Evolutionary conservation across 1,140 invertebrate genomes (phyloP), one percentile per base, ranked within the genome.

Genomic region (Oreohelix idahoensis): DNA sequence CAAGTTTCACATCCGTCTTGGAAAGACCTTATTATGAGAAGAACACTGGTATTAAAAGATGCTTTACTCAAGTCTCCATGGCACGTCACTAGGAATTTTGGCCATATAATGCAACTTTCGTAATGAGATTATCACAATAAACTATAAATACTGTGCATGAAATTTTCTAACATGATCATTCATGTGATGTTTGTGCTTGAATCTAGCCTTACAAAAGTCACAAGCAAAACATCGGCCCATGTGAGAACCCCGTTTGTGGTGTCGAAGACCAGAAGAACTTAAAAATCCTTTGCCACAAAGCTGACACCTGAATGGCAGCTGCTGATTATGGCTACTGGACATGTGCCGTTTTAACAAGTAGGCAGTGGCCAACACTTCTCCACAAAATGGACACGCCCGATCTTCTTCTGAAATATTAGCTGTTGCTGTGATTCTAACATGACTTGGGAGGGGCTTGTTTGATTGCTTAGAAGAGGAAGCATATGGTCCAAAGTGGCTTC

Each of bases 121-220:
- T 29, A 36, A 38, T 17, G n/a, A 36, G 42, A 45, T 1, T 4
- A 10, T 20, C 74, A 32, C 42, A 39, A 51, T 66, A 13, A 66
- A 66, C 53, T 75, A 39, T 8, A 42, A 11, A 45, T 42, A 75
- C 26, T 75, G 36, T 23, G 45, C 5, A 76, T 76, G 74, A 35
- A 76, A 76, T 51, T 76, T 76, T 51, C 42, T 51, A 20, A 76
- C 74, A 39, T 79, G 77, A n/a, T 66, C 58, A 29, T 79, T 79
- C 77, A 79, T 63, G 26, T 79, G 77, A 39, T 79, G 77, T 66
- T 79, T 79, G 53, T 79, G 77, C 45, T 79, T 79, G 36, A 79
- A 79, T n/a, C 53, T 79, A 5, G 77, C 58, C 5, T 36, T 32
- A 66, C 77, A 79, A 29, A 79, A 63, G 20, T 63, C 58, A 66